Conservation (phyloP, 2,888 invertebrate genomes). For the Leptinotarsa haldemani region DNA sequence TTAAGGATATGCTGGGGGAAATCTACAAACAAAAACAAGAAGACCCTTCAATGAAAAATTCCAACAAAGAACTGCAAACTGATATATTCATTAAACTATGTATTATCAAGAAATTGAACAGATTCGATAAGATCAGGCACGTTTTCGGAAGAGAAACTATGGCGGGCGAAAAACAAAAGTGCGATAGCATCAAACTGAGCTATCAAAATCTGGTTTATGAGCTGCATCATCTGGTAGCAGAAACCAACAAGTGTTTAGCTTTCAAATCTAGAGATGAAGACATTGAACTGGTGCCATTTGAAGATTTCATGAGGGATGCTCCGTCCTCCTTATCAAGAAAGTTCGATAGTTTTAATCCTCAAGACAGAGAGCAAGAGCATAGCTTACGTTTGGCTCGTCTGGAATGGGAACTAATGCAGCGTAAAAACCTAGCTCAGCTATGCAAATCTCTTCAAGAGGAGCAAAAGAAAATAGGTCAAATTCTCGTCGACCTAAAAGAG, state of each 20-base stretch:
- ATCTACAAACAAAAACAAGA: conserved; percentile 68
- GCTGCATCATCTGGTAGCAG: conserved; percentile 91
- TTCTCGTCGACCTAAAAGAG: conserved; percentile 59
- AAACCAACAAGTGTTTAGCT: conserved; percentile 93
- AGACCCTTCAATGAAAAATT: conserved; percentile 21
- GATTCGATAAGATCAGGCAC: conserved; percentile 89
- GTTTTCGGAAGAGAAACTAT: conserved; percentile 85
- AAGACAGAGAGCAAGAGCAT: conserved; percentile 73
- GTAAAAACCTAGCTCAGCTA: conserved; percentile 83
- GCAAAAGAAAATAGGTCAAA: conserved; percentile 79
- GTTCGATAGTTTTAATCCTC: conserved; percentile 56
- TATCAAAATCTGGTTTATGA: conserved; percentile 95
- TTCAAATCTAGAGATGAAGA: conserved; percentile 97
- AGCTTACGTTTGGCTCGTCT: conserved; percentile 85
- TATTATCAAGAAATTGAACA: conserved; percentile 89
- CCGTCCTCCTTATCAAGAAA: conserved; percentile 68
- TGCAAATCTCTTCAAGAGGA: conserved; percentile 80
- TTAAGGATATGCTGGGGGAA: conserved; percentile 76
- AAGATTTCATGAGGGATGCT: conserved; percentile 86
- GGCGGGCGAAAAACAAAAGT: conserved; percentile 85
- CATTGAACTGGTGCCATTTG: conserved; percentile 86
- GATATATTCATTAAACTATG: conserved; percentile 83
- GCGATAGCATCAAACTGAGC: conserved; percentile 90
- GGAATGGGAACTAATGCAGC: conserved; percentile 91
- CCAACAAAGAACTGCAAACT: conserved; percentile 54